Conservation (phyloP, 2,888 invertebrate species). For the Cylloceria caligata region DNA sequence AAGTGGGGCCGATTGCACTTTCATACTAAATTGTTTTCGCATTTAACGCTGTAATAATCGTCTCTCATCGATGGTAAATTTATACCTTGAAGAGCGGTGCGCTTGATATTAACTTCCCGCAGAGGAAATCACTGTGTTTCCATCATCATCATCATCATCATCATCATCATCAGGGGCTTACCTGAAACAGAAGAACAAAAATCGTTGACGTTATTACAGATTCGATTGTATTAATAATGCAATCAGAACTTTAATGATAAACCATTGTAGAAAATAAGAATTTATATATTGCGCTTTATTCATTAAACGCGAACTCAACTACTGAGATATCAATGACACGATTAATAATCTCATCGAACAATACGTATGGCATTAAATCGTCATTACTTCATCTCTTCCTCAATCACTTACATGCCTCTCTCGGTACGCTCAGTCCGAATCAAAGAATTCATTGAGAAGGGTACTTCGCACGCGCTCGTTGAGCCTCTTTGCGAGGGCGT, state of each 20-base stretch:
- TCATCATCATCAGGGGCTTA: conserved; percentile 67
- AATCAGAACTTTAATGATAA: conserved; percentile 13
- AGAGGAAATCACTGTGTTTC: conserved; percentile 23
- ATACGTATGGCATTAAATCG: conserved; percentile 55
- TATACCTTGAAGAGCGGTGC: conserved; percentile 4
- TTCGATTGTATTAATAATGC: not conserved
- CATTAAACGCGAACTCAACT: conserved; percentile 9
- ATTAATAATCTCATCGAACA: conserved; percentile 61
- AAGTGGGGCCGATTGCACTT: too few species aligned
- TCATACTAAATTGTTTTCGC: too few species aligned
- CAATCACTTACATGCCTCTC: conserved; percentile 5
- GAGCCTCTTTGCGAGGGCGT: conserved; percentile 60
- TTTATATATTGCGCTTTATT: not conserved
- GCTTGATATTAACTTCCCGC: conserved; percentile 9
- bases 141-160: conserved; percentile 1
- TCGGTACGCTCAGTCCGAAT: conserved; percentile 40
- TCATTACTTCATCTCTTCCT: conserved; percentile 52
- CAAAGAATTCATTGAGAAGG: conserved; percentile 60
- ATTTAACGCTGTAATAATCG: not conserved
- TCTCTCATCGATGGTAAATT: conserved; percentile 6
- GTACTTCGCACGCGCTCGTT: conserved; percentile 18
- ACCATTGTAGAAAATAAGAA: conserved; percentile 8
- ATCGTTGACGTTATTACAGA: conserved; percentile 7
- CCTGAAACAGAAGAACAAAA: conserved; percentile 73
- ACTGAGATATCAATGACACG: conserved; percentile 39